A percentile compares a stretch with the other conserved stretches of the same genome.
phyloP scores from a whole-genome alignment of 2,797 vertebrate species.

The Carcharodon carcharias region DNA sequence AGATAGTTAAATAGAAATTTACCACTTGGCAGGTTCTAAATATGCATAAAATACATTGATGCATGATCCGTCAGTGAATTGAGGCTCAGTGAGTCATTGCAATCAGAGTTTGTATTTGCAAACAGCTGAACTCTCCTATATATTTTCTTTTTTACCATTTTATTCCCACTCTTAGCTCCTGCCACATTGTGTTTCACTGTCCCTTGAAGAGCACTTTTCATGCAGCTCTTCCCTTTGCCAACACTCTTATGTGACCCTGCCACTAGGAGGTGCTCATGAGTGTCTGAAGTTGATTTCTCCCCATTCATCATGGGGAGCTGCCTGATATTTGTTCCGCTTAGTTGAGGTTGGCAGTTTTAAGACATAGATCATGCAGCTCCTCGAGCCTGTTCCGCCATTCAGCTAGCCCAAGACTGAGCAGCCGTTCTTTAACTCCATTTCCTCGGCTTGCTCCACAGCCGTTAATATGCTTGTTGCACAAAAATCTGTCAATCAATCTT shows the following conservation, averaged over 20 bases:
- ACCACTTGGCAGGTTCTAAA: neutral
- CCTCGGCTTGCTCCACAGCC: neutral
- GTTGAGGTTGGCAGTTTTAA: neutral
- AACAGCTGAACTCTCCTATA: neutral
- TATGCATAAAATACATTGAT: neutral
- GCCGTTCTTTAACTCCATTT: neutral
- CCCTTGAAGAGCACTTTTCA: neutral
- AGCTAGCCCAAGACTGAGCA: neutral
- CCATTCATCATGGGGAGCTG: neutral
- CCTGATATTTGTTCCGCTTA: neutral
- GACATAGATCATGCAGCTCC: neutral
- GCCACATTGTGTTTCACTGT: neutral
- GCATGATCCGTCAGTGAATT: neutral
- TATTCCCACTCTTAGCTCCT: neutral
- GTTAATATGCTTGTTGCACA: neutral
- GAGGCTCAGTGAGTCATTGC: neutral
- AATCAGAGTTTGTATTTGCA: neutral
- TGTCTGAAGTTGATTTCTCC: too few relatives aligned
- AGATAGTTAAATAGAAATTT: slow-evolving; percentile 12
- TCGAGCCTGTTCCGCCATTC: neutral
- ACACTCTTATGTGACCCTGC: neutral
- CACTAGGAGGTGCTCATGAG: neutral
- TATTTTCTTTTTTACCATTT: neutral
- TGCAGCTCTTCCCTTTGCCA: neutral
- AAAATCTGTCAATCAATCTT: neutral